phyloP scores from a whole-genome alignment of 2,888 invertebrate genomes.

The Ramazzottius varieornatus region DNA sequence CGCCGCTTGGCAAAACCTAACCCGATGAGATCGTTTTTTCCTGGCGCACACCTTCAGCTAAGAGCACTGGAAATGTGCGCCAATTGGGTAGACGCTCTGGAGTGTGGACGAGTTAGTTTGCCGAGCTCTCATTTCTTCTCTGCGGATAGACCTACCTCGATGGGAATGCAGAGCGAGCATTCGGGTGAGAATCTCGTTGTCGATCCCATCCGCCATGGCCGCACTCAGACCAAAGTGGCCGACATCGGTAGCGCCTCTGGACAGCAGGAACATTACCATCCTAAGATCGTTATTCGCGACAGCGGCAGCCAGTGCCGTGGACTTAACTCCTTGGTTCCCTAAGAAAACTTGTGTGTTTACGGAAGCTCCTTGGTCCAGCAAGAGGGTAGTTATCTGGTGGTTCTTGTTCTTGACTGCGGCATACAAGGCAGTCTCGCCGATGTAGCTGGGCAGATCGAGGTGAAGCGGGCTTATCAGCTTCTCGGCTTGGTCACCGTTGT shows the following conservation, averaged over 20 bases:
- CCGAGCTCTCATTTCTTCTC: no score
- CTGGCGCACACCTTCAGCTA: no score
- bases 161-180: conserved; percentile 50
- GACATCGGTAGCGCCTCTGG: background rate
- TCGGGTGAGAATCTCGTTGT: conserved; percentile 27
- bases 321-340: conserved; percentile 20
- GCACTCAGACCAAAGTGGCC: background rate
- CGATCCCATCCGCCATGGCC: background rate
- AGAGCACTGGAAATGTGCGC: no score
- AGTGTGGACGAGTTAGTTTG: no score
- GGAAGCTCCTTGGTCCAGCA: conserved; percentile 51
- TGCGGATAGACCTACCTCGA: conserved; percentile 5
- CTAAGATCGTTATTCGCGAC: conserved; percentile 38
- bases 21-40: no score
- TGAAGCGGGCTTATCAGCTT: conserved; percentile 32
- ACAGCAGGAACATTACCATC: conserved; percentile 27
- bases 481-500: background rate
- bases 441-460: conserved; percentile 44
- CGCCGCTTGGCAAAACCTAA: no score
- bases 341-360: conserved; percentile 41
- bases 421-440: conserved; percentile 55
- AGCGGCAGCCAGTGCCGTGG: conserved; percentile 35
- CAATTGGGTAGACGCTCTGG: no score
- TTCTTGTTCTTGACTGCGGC: conserved; percentile 50
- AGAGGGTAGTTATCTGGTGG: conserved; percentile 37